phyloP scores from a whole-genome alignment of 2,113 vertebrate species.

The Anas platyrhynchos region DNA sequence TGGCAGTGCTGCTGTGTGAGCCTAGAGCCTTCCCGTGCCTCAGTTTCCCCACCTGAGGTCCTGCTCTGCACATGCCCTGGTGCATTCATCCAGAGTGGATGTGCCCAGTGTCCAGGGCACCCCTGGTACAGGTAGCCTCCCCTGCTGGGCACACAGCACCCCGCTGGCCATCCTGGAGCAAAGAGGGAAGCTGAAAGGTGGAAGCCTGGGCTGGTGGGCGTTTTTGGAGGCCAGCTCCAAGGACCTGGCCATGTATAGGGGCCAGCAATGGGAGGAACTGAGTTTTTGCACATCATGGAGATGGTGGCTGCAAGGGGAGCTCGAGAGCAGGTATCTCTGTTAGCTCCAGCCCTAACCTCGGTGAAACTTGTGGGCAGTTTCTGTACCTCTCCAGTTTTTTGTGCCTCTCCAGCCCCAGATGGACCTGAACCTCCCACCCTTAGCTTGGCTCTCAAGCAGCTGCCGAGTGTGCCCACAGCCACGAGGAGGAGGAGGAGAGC shows the following conservation, averaged over 20 bases:
- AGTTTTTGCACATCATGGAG: background rate
- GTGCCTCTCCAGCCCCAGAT: background rate
- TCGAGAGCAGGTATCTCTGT: background rate
- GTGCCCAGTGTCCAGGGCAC: background rate
- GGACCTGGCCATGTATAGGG: background rate
- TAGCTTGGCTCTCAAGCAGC: background rate
- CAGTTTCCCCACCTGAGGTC: background rate
- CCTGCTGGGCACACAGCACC: background rate
- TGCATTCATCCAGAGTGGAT: too few species aligned
- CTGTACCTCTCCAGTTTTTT: background rate
- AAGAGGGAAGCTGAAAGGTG: background rate
- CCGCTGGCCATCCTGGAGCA: fast-evolving
- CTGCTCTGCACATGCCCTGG: background rate
- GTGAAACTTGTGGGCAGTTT: background rate
- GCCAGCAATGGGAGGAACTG: background rate
- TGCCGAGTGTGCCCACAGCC: background rate
- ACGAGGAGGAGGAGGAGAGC: background rate
- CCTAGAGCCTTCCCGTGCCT: fast-evolving
- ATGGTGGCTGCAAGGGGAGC: background rate
- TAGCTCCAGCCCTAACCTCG: background rate
- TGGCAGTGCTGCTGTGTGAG: background rate
- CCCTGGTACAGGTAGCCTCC: background rate
- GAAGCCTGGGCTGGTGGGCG: background rate
- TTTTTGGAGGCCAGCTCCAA: background rate
- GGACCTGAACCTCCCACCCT: background rate